These are phyloP conservation scores for Amorpha juglandis DNA, from an alignment of 2,888 invertebrate species.

Conservation along the genomic window DNA sequence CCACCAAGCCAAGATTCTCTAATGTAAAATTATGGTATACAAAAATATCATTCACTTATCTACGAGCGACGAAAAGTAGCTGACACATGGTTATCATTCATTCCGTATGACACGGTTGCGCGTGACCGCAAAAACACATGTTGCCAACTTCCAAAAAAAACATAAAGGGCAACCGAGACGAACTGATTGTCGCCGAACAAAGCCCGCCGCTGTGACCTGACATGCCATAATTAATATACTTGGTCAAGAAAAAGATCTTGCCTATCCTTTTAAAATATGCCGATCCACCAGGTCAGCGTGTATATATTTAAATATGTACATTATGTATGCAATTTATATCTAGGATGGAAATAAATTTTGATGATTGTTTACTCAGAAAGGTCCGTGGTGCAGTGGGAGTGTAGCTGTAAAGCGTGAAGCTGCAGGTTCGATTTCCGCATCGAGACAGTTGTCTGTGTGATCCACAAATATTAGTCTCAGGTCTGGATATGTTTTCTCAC, in stretches of 20 bases:
- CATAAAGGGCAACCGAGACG: slow-evolving; percentile 62
- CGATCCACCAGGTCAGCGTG: not conserved
- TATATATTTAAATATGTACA: not conserved
- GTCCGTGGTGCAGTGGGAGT: too few species aligned
- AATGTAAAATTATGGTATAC: not conserved
- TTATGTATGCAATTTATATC: too few species aligned
- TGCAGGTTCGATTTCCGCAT: too few species aligned
- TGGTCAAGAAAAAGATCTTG: slow-evolving; percentile 25
- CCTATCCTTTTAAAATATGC: slow-evolving; percentile 19
- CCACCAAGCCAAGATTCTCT: not conserved
- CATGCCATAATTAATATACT: slow-evolving; percentile 53
- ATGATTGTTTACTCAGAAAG: too few species aligned
- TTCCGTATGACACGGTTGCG: slow-evolving; percentile 61
- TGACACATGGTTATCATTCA: slow-evolving; percentile 76
- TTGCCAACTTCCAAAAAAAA: slow-evolving; percentile 60
- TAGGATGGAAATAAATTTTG: too few species aligned
- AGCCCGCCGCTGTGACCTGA: slow-evolving; percentile 55
- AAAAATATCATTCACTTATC: slow-evolving; percentile 43
- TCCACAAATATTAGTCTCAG: too few species aligned
- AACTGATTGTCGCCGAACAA: slow-evolving; percentile 65
- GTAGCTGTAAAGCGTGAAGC: too few species aligned
- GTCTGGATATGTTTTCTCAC: too few species aligned
- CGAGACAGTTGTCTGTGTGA: too few species aligned
- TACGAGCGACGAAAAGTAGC: slow-evolving; percentile 60
- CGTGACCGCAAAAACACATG: slow-evolving; percentile 72